These are phyloP conservation scores for Pocillopora grandis DNA, from an alignment of 92 coral and sea anemone species.

Conservation along the genomic window DNA sequence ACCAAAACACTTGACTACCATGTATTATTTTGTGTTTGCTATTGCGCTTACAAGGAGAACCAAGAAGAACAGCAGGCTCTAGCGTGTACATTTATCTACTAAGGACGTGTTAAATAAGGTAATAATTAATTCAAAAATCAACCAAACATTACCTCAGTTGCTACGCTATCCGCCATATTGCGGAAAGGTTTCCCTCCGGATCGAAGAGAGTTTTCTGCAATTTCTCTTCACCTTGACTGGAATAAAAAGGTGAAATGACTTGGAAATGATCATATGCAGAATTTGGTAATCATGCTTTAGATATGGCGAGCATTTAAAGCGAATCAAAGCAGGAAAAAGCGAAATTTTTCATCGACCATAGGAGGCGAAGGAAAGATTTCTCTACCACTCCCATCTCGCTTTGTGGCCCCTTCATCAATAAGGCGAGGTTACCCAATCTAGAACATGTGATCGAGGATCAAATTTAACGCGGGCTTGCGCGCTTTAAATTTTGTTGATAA, in stretches of 20 bases:
- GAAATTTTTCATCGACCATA: conserved; percentile 1
- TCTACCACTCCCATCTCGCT: conserved; percentile 28
- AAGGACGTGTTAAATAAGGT: not conserved
- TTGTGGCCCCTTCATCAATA: conserved; percentile 29
- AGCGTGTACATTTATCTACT: not conserved
- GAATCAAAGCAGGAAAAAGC: not conserved
- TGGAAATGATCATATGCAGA: not conserved
- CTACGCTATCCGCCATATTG: conserved; percentile 68
- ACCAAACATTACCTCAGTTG: conserved; percentile 19
- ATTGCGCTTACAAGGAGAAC: not conserved
- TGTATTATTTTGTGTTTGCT: not conserved
- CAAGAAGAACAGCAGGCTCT: not conserved
- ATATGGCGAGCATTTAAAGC: not conserved
- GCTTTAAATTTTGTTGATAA: too few species aligned
- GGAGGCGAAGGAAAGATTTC: conserved; percentile 28
- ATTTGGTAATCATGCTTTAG: not conserved
- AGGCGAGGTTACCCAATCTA: conserved; percentile 38
- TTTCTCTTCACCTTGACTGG: conserved; percentile 4
- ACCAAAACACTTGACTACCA: not conserved
- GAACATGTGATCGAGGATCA: conserved; percentile 35
- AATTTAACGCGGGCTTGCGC: conserved; percentile 20
- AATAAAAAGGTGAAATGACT: not conserved
- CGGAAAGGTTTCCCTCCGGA: conserved; percentile 67
- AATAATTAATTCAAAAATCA: conserved; percentile 14
- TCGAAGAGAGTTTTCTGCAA: not conserved